Conservation (phyloP, 2,888 invertebrate genomes). For the Callimorpha dominula region DNA sequence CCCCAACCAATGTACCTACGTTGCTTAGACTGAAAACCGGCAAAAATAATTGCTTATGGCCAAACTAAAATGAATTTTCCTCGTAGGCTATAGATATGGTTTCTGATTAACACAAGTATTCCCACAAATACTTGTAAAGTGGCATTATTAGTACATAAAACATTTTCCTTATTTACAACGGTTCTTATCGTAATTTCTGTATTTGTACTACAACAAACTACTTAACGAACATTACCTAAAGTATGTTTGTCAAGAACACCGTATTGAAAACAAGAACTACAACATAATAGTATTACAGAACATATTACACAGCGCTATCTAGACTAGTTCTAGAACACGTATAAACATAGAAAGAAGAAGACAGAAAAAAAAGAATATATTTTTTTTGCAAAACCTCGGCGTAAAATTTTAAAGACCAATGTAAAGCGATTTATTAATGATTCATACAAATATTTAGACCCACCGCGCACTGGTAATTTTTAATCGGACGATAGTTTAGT, state of each 20-base stretch:
- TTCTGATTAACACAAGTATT: background rate
- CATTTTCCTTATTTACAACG: constrained; percentile 2
- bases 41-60: no score
- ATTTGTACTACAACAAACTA: background rate
- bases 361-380: no score
- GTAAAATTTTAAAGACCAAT: no score
- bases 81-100: background rate
- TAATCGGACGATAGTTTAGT: no score
- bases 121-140: background rate
- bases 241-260: background rate
- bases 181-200: constrained; percentile 3
- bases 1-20: no score
- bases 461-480: no score
- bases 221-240: background rate
- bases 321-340: no score
- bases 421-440: no score
- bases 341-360: no score
- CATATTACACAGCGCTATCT: background rate
- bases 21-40: no score
- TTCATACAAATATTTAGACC: no score
- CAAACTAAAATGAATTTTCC: background rate
- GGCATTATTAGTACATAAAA: background rate
- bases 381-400: no score
- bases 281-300: background rate
- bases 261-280: background rate